phyloP scores from a whole-genome alignment of 2,797 vertebrate genomes.

The Lagodon rhomboides region DNA sequence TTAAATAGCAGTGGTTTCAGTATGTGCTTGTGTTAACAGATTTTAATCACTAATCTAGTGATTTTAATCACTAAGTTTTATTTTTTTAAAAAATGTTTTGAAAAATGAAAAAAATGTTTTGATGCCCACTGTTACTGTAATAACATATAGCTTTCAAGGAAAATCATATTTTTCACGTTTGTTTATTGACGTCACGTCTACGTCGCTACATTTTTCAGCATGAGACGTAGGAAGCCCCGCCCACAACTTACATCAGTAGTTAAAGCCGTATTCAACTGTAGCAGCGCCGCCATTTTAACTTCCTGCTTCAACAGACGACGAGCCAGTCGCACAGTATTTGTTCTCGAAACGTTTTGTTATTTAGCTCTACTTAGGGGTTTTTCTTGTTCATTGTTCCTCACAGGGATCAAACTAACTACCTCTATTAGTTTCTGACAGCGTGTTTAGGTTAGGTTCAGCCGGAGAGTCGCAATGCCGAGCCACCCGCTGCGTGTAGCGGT shows the following conservation, averaged over 20 bases:
- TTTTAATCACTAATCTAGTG: too few relatives aligned
- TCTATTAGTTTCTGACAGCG: slow-evolving; percentile 16
- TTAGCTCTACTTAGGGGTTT: slow-evolving; percentile 2
- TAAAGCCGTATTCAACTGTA: slow-evolving; percentile 52
- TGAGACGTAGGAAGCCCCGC: slow-evolving; percentile 36
- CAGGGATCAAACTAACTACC: slow-evolving; percentile 24
- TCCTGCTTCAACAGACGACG: slow-evolving; percentile 57
- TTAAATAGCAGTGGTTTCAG: not conserved
- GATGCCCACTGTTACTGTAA: not conserved
- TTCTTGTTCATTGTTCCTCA: slow-evolving; percentile 3
- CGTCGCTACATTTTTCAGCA: not conserved
- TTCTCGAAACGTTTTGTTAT: slow-evolving; percentile 7
- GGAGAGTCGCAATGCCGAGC: slow-evolving; percentile 91
- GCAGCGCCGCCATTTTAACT: slow-evolving; percentile 84
- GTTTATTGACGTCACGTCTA: slow-evolving; percentile 16
- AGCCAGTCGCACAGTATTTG: not conserved
- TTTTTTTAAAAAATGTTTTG: too few relatives aligned
- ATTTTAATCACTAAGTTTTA: too few relatives aligned
- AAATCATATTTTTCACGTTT: not conserved
- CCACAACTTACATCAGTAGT: slow-evolving; percentile 62
- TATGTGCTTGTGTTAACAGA: not conserved
- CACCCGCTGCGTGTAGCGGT: slow-evolving; percentile 97
- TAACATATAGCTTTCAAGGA: not conserved
- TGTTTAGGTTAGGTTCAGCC: slow-evolving; percentile 63
- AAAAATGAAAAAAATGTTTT: too few relatives aligned